Conservation (phyloP, 2,113 vertebrate species). For the Pogonocichla stellata region DNA sequence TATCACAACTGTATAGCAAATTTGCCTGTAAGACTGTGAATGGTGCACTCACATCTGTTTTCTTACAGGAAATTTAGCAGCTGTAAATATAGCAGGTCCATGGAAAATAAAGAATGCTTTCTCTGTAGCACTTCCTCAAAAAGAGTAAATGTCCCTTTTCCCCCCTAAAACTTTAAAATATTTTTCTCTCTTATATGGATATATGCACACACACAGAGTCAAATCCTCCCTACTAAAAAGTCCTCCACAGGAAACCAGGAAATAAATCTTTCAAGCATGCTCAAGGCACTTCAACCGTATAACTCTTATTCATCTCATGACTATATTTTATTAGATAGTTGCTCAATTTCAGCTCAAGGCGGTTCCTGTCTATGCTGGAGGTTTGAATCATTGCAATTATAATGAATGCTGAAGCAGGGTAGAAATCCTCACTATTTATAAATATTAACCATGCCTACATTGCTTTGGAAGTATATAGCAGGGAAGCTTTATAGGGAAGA, state of each 20-base stretch:
- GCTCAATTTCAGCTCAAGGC: neutral
- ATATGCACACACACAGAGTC: neutral
- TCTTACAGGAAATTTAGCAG: constrained; percentile 12
- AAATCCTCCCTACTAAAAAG: neutral
- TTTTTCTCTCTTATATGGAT: neutral
- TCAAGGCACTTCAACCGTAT: neutral
- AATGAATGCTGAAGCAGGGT: neutral
- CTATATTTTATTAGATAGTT: neutral
- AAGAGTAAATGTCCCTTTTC: neutral
- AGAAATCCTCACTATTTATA: neutral
- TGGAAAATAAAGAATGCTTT: neutral
- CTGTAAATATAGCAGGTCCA: neutral
- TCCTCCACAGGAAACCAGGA: neutral
- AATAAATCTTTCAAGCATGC: constrained; percentile 4
- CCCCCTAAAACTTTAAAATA: neutral
- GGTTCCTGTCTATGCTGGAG: neutral
- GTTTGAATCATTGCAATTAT: neutral
- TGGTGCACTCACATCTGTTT: neutral
- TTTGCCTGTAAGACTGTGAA: neutral
- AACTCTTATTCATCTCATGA: neutral
- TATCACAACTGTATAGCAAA: neutral
- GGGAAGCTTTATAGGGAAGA: neutral
- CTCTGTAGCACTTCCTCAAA: neutral
- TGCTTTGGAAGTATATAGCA: neutral
- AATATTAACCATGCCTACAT: neutral